A percentile compares a stretch with the other conserved stretches of the same genome.
Evolutionary conservation across 2,797 vertebrate genomes (phyloP).

Genomic region (Gymnopithys bicolor): DNA sequence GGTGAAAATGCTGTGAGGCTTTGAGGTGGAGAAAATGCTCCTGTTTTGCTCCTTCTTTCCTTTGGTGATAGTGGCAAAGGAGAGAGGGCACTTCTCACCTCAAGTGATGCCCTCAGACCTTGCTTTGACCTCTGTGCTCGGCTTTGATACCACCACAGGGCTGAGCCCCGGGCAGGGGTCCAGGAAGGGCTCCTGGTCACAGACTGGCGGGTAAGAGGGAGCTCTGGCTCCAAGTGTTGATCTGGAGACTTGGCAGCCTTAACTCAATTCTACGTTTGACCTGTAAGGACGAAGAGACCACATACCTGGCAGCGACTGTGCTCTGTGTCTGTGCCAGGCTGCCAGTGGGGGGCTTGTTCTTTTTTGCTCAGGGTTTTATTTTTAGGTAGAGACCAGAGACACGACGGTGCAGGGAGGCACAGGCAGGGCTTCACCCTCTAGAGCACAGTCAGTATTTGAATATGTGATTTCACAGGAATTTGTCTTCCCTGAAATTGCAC

Average conservation of each 20-base stretch:
- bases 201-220: background rate
- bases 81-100: background rate
- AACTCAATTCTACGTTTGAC: slow-evolving; percentile 24
- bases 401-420: rapidly evolving
- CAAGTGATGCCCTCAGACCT: background rate
- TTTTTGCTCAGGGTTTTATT: slow-evolving; percentile 51
- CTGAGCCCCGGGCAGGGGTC: background rate
- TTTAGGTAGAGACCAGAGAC: slow-evolving; percentile 42
- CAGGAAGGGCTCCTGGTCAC: background rate
- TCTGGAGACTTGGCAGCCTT: slow-evolving; percentile 18
- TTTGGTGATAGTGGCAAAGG: background rate
- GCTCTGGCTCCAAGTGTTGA: background rate
- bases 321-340: slow-evolving; percentile 46
- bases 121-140: rapidly evolving
- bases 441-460: background rate
- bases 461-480: background rate
- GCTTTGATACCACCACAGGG: background rate
- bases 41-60: background rate
- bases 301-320: slow-evolving; percentile 27
- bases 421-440: background rate
- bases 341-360: background rate
- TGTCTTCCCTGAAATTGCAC: background rate
- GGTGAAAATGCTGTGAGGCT: background rate
- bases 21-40: background rate
- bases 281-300: slow-evolving; percentile 44